Conservation (phyloP, 2,113 vertebrate species). For the Salvelinus fontinalis region DNA sequence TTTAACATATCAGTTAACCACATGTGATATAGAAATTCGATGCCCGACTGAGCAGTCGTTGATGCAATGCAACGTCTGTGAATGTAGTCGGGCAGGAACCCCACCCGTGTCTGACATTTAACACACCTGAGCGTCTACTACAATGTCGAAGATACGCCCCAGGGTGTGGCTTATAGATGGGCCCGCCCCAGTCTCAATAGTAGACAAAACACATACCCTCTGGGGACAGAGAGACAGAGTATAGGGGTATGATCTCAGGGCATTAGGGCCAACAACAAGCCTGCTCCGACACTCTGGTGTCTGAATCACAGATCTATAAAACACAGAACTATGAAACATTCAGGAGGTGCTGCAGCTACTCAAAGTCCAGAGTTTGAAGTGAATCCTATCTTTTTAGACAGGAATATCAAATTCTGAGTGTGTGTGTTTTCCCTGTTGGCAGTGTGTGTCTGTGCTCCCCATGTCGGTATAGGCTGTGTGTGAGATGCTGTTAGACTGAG, state of each 20-base stretch:
- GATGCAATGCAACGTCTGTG: too few species aligned
- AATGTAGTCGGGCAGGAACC: too few species aligned
- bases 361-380: background rate
- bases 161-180: slow-evolving; percentile 12
- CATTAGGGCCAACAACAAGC: background rate
- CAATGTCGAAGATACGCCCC: background rate
- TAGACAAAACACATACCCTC: background rate
- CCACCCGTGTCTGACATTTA: too few species aligned
- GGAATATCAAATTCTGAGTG: too few species aligned
- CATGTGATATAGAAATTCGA: too few species aligned
- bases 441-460: slow-evolving; percentile 3
- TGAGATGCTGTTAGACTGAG: background rate
- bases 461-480: background rate
- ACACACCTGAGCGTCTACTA: slow-evolving; percentile 6
- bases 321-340: slow-evolving; percentile 55
- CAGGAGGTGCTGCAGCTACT: slow-evolving; percentile 34
- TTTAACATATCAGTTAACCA: too few species aligned
- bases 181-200: background rate
- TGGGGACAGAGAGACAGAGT: background rate
- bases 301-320: slow-evolving; percentile 44
- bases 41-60: too few species aligned
- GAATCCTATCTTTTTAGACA: background rate
- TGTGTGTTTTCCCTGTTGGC: background rate
- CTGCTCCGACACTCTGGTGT: background rate
- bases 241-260: background rate